Base-by-base conservation (phyloP, 2,113 vertebrate species). In the Ceyx margarethae region DNA sequence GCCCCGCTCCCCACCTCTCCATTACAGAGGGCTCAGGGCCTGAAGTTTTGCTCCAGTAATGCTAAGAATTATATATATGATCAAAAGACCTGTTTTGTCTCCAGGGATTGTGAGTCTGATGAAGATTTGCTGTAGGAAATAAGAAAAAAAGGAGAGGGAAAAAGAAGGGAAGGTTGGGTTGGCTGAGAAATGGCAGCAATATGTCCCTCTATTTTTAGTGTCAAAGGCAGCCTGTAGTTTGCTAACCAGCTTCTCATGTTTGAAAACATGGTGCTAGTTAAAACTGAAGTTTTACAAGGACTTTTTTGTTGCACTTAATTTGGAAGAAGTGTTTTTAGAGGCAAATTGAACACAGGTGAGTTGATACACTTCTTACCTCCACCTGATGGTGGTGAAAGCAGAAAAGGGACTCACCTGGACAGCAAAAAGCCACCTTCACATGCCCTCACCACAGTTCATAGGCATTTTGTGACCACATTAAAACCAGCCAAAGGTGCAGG, bases 391-490 rank as follows among this genome's bases (percentile, higher is more conserved):
- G 5, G 9, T 51, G 62, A 64, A 68, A 64, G 37, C 33, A 64
- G 33, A 53, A 66, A 85, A 58, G 21, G n/a, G 61, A 25, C 22
- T 69, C 65, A 35, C 3, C 1, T 5, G 11, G 31, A 35, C 43
- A 82, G 29, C 22, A 53, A 78, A 18, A 2, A 82, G 12, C 35
- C 28, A 61, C 37, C 21, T 84, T 33, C 43, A 33, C 3, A 3
- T 11, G 28, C 3, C 7, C 40, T 18, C 0, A 0, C 37, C 9
- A 26, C n/a, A 46, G 28, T n/a, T 29, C 8, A 1, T 0, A 2
- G 20, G 10, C 53, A 14, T 42, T 91, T 61, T 15, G 3, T 13
- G 31, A 21, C 18, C 56, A 57, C 64, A 17, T 54, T 16, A n/a
- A 57, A 81, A 26, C 10, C 67, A 50, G 18, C 43, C 57, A 11